phyloP scores from a whole-genome alignment of 1,140 invertebrate genomes.

The Brachionus asplanchnoidis region DNA sequence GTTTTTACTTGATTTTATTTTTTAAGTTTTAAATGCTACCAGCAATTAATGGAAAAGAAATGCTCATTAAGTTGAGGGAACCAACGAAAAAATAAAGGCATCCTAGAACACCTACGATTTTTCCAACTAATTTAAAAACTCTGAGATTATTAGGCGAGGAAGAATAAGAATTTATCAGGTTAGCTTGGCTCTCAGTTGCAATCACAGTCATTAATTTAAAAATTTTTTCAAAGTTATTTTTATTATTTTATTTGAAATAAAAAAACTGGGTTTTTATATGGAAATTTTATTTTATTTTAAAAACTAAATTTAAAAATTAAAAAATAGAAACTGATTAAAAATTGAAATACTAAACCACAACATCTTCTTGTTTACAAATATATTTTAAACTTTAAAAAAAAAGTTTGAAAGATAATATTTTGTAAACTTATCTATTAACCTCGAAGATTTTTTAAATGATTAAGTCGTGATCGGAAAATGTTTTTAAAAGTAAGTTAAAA shows the following conservation, averaged over 20 bases:
- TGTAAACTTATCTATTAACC: no score
- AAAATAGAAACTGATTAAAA: background rate
- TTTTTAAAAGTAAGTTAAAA: no score
- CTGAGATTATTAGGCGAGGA: background rate
- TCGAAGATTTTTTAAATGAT: no score
- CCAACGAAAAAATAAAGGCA: conserved; percentile 28
- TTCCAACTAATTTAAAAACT: background rate
- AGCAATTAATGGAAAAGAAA: conserved; percentile 22
- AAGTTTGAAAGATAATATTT: no score
- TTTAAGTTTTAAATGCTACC: background rate
- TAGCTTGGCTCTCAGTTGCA: background rate
- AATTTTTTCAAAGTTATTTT: background rate
- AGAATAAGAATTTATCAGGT: background rate
- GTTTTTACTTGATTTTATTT: background rate
- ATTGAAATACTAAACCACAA: background rate
- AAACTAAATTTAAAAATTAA: background rate
- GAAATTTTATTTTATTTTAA: background rate
- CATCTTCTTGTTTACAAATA: no score
- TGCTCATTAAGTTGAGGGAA: conserved; percentile 36
- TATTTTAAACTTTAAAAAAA: no score
- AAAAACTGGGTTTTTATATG: no score
- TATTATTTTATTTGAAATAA: background rate
- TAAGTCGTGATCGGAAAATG: no score
- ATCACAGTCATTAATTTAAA: background rate
- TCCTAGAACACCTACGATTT: background rate